Evolutionary conservation across 2,797 vertebrate species (phyloP).

Genomic region (Psittacula derbiana): DNA sequence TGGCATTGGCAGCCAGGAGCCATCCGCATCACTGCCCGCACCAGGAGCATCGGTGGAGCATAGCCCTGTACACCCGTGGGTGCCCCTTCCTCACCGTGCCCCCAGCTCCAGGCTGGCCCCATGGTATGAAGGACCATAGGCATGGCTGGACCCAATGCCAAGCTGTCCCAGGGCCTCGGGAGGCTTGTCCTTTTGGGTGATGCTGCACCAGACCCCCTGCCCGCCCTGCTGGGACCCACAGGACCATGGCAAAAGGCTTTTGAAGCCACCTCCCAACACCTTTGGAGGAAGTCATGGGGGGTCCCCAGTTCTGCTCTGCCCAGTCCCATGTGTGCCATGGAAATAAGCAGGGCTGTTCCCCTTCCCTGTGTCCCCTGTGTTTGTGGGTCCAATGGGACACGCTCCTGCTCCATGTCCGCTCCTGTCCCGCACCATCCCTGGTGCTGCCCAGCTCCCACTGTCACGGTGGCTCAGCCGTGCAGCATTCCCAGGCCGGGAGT

Average conservation of each 20-base stretch:
- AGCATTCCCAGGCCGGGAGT: not conserved
- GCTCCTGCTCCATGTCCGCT: rapidly evolving
- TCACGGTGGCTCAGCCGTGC: rapidly evolving
- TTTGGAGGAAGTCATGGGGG: not conserved
- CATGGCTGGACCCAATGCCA: not conserved
- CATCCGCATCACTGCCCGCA: not conserved
- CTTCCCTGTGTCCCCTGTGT: not conserved
- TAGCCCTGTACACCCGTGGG: rapidly evolving
- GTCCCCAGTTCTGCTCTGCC: rapidly evolving
- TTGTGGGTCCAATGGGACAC: not conserved
- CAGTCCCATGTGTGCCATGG: not conserved
- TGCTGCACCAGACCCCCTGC: not conserved
- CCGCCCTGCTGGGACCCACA: rapidly evolving
- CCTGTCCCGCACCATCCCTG: not conserved
- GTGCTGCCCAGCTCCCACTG: not conserved
- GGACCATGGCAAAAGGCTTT: not conserved
- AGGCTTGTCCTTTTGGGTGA: rapidly evolving
- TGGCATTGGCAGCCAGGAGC: not conserved
- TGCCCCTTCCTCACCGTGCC: not conserved
- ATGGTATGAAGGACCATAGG: rapidly evolving
- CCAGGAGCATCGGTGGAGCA: rapidly evolving
- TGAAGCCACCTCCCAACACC: rapidly evolving
- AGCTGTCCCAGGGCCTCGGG: not conserved
- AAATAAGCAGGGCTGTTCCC: not conserved
- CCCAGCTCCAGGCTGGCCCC: not conserved